Base-by-base conservation (phyloP, 2,797 vertebrate genomes). In the Sebastiscus tertius region DNA sequence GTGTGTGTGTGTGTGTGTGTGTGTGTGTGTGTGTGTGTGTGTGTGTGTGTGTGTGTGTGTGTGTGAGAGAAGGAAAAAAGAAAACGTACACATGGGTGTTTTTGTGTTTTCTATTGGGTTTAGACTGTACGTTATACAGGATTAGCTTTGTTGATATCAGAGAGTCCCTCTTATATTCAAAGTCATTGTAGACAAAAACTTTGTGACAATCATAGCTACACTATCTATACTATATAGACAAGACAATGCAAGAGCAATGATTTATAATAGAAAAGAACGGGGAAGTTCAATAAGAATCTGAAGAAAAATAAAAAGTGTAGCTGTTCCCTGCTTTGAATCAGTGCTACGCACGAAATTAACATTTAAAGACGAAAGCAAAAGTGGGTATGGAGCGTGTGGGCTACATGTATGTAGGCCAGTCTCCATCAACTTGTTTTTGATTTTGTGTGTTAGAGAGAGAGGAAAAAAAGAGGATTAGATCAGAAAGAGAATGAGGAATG, bases 81-180 rank as follows among this genome's bases (percentile, higher is more conserved):
- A 80, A 75, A 80, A 64, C 63, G 14, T 86, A 77, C 82, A 75
- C 77, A 84, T 26, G 42, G 34, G 55, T 85, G 79, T 89, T 79
- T 64, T 80, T 86, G 69, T 88, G 49, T 88, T 88, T 84, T 84
- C 74, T 79, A 39, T 81, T 72, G 46, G 79, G 80, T 90, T 93
- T 90, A 87, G 75, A 68, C 67, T 26, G 72, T 74, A 63, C 6
- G 39, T 86, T 88, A 81, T 74, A 59, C 72, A 83, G 84, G 89
- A 88, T 93, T 91, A 90, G 26, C 62, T 81, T 78, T 71, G 80
- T 87, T 73, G n/a, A 83, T 87, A 77, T 46, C 73, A 24, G 29
- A 82, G 58, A 79, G 55, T 77, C 61, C 59, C 65, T 86, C 64
- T 83, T 71, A 89, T 80, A 79, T 87, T 83, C 49, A 59, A 29